Evolutionary conservation across 2,888 invertebrate species (phyloP).

Genomic region (Pseudococcus jackbeardsleyi): DNA sequence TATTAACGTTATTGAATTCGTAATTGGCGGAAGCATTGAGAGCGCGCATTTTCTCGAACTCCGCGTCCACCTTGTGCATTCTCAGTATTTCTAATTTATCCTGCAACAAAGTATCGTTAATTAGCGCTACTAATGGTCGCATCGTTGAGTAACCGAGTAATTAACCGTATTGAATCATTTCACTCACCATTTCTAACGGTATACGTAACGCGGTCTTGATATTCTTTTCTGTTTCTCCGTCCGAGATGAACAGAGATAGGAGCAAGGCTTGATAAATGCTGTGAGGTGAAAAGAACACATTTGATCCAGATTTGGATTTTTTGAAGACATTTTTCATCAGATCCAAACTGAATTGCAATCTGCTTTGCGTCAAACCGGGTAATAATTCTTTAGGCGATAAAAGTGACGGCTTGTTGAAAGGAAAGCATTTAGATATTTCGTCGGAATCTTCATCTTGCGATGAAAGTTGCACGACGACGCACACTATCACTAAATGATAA

Average conservation of each 20-base stretch:
- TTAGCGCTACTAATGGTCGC: background rate
- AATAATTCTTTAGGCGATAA: conserved; percentile 36
- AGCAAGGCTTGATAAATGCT: conserved; percentile 85
- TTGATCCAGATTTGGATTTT: conserved; percentile 69
- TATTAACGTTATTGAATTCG: conserved; percentile 83
- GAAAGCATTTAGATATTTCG: conserved; percentile 54
- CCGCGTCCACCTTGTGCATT: conserved; percentile 81
- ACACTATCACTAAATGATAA: background rate
- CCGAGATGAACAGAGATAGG: conserved; percentile 84
- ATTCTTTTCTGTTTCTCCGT: conserved; percentile 78
- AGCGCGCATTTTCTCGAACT: conserved; percentile 73
- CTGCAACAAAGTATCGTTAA: conserved; percentile 68
- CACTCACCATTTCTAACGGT: conserved; percentile 73
- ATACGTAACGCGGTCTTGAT: conserved; percentile 77
- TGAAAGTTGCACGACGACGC: conserved; percentile 30
- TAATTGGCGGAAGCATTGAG: conserved; percentile 74
- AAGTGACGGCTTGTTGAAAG: background rate
- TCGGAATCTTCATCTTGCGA: conserved; percentile 42
- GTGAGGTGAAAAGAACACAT: conserved; percentile 90
- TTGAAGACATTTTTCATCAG: conserved; percentile 65
- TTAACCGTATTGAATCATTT: background rate
- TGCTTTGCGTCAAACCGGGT: conserved; percentile 59
- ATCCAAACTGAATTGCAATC: conserved; percentile 66
- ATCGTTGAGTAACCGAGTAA: background rate
- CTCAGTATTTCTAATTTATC: conserved; percentile 81